Base-by-base conservation (phyloP, 2,888 invertebrate genomes). In the Acleris emargana region DNA sequence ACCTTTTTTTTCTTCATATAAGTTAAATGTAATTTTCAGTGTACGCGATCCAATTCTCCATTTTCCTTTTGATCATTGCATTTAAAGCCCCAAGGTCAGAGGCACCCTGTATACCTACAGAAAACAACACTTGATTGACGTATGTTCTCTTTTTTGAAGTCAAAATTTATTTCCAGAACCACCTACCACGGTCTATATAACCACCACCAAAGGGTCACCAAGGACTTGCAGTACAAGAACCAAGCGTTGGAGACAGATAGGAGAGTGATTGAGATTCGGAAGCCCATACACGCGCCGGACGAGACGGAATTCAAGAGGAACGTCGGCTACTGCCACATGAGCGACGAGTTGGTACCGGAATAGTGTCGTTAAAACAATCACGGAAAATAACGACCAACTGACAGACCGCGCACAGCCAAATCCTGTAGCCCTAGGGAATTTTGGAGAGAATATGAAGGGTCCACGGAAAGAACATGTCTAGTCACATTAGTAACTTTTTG, bases 181-280 rank as follows among this genome's bases (percentile, higher is more conserved):
- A 95, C 95, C 1, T 96, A 95, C 76, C 96, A 95, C 76, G 88
- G 88, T 9, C 86, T 92, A 84, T 86, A 82, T 75, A 87, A 86
- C 62, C 88, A 91, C 67, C 82, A 88, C 63, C 83, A 88, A 59
- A 91, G 94, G 2, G 93, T 97, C 3, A 94, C 95, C 58, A 93
- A 94, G 20, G 96, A 97, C 78, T 83, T 97, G 71, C 93, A 94
- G 51, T 94, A 96, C 79, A 97, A 97, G 81, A 94, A 95, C 76
- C 96, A 97, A 72, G 95, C 96, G 0, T 83, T 97, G 68, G 95
- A 95, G 91, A 96, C 96, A 0, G 97, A 97, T 77, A 93, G 96
- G 22, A 93, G 96, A 64, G 95, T 96, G 58, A 85, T 96, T 5
- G 96, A 97, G 76, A 93, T 96, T 72, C 91, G 97, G 59, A 84